Conservation (phyloP, 2,797 vertebrate genomes). For the Enteromius paludinosus region DNA sequence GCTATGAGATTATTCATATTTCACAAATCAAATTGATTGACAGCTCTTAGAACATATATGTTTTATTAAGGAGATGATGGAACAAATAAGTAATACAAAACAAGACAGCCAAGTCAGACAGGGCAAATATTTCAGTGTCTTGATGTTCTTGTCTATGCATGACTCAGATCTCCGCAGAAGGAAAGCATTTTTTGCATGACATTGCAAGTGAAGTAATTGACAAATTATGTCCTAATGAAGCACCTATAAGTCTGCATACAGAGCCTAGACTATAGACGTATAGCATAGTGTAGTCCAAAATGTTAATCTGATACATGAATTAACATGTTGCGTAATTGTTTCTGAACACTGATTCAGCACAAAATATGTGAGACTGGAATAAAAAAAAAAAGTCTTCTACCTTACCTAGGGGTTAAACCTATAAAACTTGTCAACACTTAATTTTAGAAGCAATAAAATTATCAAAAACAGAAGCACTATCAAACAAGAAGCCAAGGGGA, state of each 20-base stretch:
- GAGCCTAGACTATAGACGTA: not conserved
- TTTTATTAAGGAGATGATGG: conserved; percentile 8
- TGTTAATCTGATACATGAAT: not conserved
- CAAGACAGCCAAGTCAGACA: conserved; percentile 37
- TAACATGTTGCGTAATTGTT: conserved; percentile 18
- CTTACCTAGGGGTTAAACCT: not conserved
- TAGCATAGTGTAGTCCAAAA: not conserved
- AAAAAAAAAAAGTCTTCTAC: not conserved
- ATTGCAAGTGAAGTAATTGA: not conserved
- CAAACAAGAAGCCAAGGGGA: not conserved
- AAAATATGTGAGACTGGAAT: not conserved
- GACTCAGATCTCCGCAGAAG: conserved; percentile 21
- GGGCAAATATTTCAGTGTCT: conserved; percentile 29
- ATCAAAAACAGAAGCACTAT: not conserved
- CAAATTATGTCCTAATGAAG: conserved; percentile 5
- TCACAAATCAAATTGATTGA: not conserved
- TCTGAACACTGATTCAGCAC: conserved; percentile 10
- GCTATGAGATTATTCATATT: not conserved
- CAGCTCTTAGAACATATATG: not conserved
- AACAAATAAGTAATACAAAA: conserved; percentile 11
- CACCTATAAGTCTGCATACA: not conserved
- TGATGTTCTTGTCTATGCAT: conserved; percentile 37
- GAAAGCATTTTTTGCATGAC: conserved; percentile 12
- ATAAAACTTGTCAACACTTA: not conserved
- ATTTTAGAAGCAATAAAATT: not conserved